Evolutionary conservation across 1,140 invertebrate genomes (phyloP).

Genomic region (Ceratina japonica): DNA sequence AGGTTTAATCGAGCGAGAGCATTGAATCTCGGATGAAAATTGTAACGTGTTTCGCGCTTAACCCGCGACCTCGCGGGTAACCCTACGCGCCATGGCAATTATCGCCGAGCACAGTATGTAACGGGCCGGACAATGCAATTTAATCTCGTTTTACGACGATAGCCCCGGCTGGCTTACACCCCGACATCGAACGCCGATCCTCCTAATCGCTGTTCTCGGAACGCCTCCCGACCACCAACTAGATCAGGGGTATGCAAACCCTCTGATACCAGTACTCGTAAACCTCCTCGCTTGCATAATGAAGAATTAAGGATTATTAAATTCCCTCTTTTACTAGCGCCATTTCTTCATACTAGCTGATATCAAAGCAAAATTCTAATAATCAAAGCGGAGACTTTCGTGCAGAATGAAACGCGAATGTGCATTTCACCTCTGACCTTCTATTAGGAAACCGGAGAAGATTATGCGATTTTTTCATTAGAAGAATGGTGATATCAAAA

Average conservation of each 20-base stretch:
- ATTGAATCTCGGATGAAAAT: constrained; percentile 32
- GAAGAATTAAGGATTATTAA: too few relatives aligned
- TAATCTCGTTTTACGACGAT: constrained; percentile 43
- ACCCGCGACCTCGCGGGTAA: constrained; percentile 32
- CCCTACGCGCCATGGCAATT: constrained; percentile 32
- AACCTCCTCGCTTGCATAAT: too few relatives aligned
- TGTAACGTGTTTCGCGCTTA: constrained; percentile 33
- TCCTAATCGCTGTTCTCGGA: constrained; percentile 47
- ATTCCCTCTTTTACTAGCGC: too few relatives aligned
- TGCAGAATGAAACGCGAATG: too few relatives aligned
- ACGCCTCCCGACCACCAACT: neutral
- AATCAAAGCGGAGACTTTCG: too few relatives aligned
- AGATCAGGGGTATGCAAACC: neutral
- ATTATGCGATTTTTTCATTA: too few relatives aligned
- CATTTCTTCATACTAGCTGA: too few relatives aligned
- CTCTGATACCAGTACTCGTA: neutral
- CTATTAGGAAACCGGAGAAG: too few relatives aligned
- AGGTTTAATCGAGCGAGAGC: constrained; percentile 13
- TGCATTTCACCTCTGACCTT: too few relatives aligned
- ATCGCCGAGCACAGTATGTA: constrained; percentile 33
- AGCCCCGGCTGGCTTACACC: constrained; percentile 21
- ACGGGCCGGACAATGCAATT: constrained; percentile 47
- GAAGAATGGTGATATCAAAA: too few relatives aligned
- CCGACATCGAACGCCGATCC: constrained; percentile 41
- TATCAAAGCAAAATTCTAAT: too few relatives aligned